Evolutionary conservation across 1,140 invertebrate species (phyloP).

Genomic region (Leptoteleia sp.): DNA sequence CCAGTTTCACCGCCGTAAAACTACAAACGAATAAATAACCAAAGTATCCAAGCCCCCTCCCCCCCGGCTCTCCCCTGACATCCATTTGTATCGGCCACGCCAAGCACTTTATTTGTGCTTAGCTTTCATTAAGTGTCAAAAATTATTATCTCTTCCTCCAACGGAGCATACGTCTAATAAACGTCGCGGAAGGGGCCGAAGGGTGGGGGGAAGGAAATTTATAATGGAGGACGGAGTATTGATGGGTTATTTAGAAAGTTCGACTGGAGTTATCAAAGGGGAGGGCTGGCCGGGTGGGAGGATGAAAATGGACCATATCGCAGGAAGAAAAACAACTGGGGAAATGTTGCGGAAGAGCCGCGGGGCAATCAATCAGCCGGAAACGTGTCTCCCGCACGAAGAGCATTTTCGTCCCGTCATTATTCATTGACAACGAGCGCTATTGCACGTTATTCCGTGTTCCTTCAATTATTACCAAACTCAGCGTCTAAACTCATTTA

Average conservation of each 20-base stretch:
- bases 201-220: conserved; percentile 18
- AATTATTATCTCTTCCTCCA: conserved; percentile 1
- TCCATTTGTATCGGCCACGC: conserved; percentile 7
- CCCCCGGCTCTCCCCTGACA: no score
- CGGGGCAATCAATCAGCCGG: conserved; percentile 32
- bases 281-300: not conserved
- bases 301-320: not conserved
- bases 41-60: no score
- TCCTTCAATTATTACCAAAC: no score
- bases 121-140: conserved; percentile 4
- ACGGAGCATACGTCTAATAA: conserved; percentile 6
- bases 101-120: conserved; percentile 33
- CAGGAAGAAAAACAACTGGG: conserved; percentile 36
- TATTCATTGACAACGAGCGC: conserved; percentile 57
- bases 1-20: conserved; percentile 2
- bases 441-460: no score
- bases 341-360: conserved; percentile 35
- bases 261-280: conserved; percentile 7
- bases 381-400: conserved; percentile 11
- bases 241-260: conserved; percentile 26
- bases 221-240: conserved; percentile 21
- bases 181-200: no score
- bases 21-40: conserved; percentile 19
- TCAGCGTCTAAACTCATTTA: no score
- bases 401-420: conserved; percentile 41